Evolutionary conservation across 92 coral and sea anemone genomes (phyloP).

Genomic region (Actinernus sp.): DNA sequence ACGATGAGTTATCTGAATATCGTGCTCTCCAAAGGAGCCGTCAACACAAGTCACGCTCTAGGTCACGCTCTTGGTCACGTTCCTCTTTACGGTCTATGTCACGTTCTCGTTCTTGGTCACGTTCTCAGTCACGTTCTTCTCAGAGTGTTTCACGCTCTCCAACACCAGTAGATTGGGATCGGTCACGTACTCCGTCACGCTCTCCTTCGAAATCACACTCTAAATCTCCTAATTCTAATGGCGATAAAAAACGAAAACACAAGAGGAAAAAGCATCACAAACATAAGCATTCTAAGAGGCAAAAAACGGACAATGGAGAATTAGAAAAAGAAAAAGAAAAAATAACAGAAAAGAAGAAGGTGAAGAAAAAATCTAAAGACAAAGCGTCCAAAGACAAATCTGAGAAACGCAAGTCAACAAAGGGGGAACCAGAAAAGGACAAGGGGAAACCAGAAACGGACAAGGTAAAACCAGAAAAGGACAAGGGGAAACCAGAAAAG

Average conservation of each 20-base stretch:
- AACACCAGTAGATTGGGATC: constrained; percentile 99
- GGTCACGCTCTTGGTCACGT: constrained; percentile 64
- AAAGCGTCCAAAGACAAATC: constrained; percentile 38
- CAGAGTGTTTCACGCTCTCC: constrained; percentile 84
- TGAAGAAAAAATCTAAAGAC: constrained; percentile 56
- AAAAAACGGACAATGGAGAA: constrained; percentile 44
- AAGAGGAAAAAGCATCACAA: constrained; percentile 88
- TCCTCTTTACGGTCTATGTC: constrained; percentile 83
- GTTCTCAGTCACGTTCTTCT: constrained; percentile 83
- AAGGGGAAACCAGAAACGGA: constrained; percentile 1
- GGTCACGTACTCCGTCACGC: constrained; percentile 83
- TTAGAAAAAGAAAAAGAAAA: constrained; percentile 19
- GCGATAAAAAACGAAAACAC: constrained; percentile 67
- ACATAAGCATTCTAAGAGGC: constrained; percentile 82
- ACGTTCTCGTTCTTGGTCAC: constrained; percentile 77
- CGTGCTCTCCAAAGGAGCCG: constrained; percentile 82
- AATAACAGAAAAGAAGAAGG: constrained; percentile 32
- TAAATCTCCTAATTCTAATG: constrained; percentile 15
- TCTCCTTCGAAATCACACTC: not conserved
- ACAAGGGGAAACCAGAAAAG: constrained; percentile 16
- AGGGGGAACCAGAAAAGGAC: constrained; percentile 17
- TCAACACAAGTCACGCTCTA: constrained; percentile 45
- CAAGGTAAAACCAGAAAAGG: not conserved
- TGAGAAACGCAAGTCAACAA: constrained; percentile 14
- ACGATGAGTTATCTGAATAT: constrained; percentile 86